These are phyloP conservation scores for Entomobrya proxima DNA, from an alignment of 2,888 invertebrate genomes.

Conservation along the genomic window DNA sequence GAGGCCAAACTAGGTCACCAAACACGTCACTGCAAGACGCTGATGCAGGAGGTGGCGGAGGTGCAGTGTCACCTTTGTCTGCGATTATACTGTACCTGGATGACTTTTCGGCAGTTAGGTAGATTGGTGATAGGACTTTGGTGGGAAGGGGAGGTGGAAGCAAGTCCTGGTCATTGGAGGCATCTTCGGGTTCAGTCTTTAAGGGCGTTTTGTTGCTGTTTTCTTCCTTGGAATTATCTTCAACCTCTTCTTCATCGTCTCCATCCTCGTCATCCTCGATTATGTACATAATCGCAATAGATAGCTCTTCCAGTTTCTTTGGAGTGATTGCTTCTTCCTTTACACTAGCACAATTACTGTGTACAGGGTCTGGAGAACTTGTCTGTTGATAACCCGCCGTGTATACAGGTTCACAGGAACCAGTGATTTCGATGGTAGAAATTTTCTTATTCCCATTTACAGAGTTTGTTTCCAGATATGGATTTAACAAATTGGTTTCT, in stretches of 20 bases:
- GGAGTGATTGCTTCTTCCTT: neutral
- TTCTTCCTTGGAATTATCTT: neutral
- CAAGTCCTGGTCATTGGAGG: neutral
- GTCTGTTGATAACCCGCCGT: neutral
- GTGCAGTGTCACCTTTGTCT: neutral
- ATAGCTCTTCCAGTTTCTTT: neutral
- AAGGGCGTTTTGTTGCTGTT: neutral
- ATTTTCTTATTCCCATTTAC: neutral
- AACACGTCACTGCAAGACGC: neutral
- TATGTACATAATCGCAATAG: conserved; percentile 44
- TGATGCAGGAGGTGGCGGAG: neutral
- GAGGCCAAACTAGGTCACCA: neutral
- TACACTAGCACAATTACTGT: neutral
- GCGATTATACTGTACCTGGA: conserved; percentile 38
- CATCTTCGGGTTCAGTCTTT: neutral
- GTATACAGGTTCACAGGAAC: neutral
- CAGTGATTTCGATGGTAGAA: neutral
- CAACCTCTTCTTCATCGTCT: neutral
- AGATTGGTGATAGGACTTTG: neutral
- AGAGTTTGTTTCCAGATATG: no score
- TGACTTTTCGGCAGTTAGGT: conserved; percentile 28
- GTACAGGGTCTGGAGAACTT: neutral
- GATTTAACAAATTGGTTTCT: no score
- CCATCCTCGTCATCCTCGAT: conserved; percentile 25
- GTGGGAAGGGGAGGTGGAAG: neutral